These are phyloP conservation scores for Pollenia amentaria DNA, from an alignment of 2,888 invertebrate genomes.

Conservation along the genomic window DNA sequence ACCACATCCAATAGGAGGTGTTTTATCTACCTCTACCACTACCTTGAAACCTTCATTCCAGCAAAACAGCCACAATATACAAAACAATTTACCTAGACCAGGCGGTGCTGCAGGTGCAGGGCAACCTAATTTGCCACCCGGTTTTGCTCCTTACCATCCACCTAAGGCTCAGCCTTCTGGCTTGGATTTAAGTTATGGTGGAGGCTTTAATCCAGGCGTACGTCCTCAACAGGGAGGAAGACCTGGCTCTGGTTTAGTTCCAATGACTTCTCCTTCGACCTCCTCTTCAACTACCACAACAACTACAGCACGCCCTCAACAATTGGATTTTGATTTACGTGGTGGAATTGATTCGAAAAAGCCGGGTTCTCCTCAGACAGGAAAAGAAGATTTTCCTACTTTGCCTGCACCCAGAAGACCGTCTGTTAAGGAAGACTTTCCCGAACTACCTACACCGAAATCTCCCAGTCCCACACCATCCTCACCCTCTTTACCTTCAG, in stretches of 20 bases:
- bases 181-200: constrained; percentile 81
- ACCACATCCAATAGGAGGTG: constrained; percentile 47
- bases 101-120: constrained; percentile 62
- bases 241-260: constrained; percentile 78
- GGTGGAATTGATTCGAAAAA: constrained; percentile 64
- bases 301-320: constrained; percentile 74
- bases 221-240: constrained; percentile 74
- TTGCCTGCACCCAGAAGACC: constrained; percentile 76
- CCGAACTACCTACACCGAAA: constrained; percentile 79
- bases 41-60: constrained; percentile 47
- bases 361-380: constrained; percentile 45
- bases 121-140: constrained; percentile 78
- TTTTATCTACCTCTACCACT: constrained; percentile 28
- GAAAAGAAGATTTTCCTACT: constrained; percentile 76
- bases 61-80: constrained; percentile 50
- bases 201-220: constrained; percentile 72
- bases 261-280: constrained; percentile 75
- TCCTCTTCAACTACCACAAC: constrained; percentile 71
- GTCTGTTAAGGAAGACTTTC: constrained; percentile 81
- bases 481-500: constrained; percentile 58
- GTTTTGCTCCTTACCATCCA: constrained; percentile 79
- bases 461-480: constrained; percentile 72
- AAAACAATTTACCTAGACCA: constrained; percentile 55
- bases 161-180: constrained; percentile 81
- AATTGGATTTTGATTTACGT: constrained; percentile 77